Evolutionary conservation across 2,113 vertebrate genomes (phyloP), one percentile per base, ranked within the genome.

Genomic region (Cryptotis parvus): DNA sequence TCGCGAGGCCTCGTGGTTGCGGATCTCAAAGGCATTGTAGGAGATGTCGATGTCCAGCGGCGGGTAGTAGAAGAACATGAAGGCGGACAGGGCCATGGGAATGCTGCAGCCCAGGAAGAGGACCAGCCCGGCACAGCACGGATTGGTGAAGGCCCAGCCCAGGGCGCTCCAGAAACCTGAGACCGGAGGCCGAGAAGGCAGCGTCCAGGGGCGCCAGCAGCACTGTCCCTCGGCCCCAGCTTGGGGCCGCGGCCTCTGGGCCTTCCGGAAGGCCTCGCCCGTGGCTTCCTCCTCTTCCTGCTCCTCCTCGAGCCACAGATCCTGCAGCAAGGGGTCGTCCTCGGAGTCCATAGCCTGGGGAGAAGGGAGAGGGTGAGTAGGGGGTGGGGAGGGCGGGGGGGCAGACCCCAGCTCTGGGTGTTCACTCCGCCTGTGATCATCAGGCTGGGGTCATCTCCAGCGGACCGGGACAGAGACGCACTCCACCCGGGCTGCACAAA

Each of bases 21-120:
- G 99, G 84, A 99, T 99, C 98, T 99, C 99, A 0, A 99, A 99
- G 74, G 99, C 99, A 0, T 99, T 99, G 98, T 99, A 99, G 85
- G 99, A 99, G 95, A 99, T 99, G 97, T 99, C 99, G 1, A 99
- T 99, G 91, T 99, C 99, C 98, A 99, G 97, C 2, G 99, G 98
- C 0, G 99, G 99, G 96, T 98, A 99, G 97, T 98, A 98, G 79
- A 99, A 97, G 95, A 99, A 99, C 99, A 99, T 99, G 95, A 98
- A 97, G 69, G 97, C 95, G 4, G 99, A 99, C 24, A 99, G 98
- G 78, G 97, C 95, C 3, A 98, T 97, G 2, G 99, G 99, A 43
- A 99, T 97, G 90, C 98, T 95, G 92, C 99, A 98, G 68, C 98
- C 98, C 39, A 98, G 95, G 87, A 98, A 98, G 66, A 99, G 97